Conservation (phyloP, 2,113 vertebrate genomes). For the Apus apus region DNA sequence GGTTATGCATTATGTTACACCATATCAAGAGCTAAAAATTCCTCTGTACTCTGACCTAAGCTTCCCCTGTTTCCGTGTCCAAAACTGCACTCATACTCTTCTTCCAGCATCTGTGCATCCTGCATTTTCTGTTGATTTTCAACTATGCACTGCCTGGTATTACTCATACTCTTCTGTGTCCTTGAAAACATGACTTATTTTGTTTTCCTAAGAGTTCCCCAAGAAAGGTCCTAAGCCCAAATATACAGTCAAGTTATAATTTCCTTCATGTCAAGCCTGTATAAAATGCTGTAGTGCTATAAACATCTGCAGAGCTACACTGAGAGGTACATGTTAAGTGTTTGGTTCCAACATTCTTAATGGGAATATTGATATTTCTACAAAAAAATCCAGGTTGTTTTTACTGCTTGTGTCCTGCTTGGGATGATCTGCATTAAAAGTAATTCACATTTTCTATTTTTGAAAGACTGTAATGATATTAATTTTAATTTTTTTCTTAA, state of each 20-base stretch:
- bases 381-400: not conserved
- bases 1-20: not conserved
- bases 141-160: not conserved
- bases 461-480: not conserved
- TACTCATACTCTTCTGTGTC: not conserved
- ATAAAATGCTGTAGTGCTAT: not conserved
- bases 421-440: not conserved
- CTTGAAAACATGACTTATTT: not conserved
- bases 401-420: not conserved
- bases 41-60: not conserved
- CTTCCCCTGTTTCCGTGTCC: not conserved
- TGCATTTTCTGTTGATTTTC: not conserved
- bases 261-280: not conserved
- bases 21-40: not conserved
- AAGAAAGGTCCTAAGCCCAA: not conserved
- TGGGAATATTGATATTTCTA: not conserved
- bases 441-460: not conserved
- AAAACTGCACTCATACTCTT: fast-evolving
- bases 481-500: not conserved
- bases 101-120: not conserved
- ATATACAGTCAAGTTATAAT: not conserved
- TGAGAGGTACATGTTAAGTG: fast-evolving
- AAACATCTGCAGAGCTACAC: not conserved
- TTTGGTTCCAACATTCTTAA: not conserved
- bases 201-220: not conserved